These are phyloP conservation scores for Nomada ruficornis DNA, from an alignment of 2,888 invertebrate species.

Conservation along the genomic window DNA sequence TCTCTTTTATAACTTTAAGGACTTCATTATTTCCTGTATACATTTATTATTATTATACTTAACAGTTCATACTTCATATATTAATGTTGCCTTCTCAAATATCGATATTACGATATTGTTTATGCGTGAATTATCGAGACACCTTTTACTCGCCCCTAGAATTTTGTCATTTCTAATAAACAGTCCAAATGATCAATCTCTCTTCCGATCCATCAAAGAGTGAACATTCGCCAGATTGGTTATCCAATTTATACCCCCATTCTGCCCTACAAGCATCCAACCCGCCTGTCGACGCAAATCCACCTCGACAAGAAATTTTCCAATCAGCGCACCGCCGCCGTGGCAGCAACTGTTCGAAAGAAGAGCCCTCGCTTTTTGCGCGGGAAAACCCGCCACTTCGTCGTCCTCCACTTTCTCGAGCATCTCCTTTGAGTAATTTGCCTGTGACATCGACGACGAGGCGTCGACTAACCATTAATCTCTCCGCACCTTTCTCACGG, in stretches of 20 bases:
- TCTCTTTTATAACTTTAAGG: no score
- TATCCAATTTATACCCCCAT: conserved; percentile 2
- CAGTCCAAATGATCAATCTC: background rate
- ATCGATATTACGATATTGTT: no score
- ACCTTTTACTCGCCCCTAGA: background rate
- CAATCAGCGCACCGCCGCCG: conserved; percentile 21
- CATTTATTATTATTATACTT: no score
- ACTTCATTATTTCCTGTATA: no score
- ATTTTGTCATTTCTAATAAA: background rate
- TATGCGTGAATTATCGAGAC: background rate
- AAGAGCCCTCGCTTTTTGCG: background rate
- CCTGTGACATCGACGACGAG: background rate
- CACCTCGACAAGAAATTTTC: conserved; percentile 12
- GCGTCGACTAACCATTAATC: conserved; percentile 3
- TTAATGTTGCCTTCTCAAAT: background rate
- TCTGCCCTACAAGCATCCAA: background rate
- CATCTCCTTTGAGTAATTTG: conserved; percentile 58
- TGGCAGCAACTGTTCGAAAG: conserved; percentile 4
- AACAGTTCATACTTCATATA: background rate
- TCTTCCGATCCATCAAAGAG: background rate
- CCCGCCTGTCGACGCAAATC: conserved; percentile 11
- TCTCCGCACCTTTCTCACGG: background rate
- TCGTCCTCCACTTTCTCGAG: background rate
- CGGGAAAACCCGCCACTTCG: conserved; percentile 1
- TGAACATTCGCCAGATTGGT: background rate